Evolutionary conservation across 2,797 vertebrate species (phyloP).

Genomic region (Cuniculus paca): DNA sequence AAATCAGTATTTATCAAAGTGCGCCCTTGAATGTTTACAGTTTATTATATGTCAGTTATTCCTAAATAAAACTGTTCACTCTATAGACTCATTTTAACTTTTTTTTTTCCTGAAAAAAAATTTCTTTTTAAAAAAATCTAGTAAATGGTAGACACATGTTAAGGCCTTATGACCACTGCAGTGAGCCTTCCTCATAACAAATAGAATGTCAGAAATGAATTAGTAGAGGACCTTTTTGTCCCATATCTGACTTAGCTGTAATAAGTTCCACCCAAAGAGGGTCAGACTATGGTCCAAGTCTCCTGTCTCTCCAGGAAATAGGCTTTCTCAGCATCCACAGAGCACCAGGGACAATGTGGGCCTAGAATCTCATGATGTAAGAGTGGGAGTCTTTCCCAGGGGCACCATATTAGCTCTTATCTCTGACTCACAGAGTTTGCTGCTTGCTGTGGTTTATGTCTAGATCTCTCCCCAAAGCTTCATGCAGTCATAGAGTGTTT

Average conservation of each 20-base stretch:
- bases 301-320: no score
- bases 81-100: background rate
- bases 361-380: background rate
- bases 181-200: background rate
- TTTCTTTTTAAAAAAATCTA: background rate
- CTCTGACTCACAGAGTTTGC: background rate
- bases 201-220: background rate
- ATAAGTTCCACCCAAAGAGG: background rate
- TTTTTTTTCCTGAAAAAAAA: background rate
- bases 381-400: background rate
- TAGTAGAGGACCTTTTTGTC: background rate
- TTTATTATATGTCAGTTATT: background rate
- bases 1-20: background rate
- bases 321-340: background rate
- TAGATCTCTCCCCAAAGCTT: background rate
- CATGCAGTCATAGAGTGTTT: background rate
- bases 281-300: background rate
- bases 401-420: background rate
- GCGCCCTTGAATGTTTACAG: background rate
- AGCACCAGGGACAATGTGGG: no score
- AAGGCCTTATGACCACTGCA: background rate
- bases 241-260: background rate
- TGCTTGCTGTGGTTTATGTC: background rate
- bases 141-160: background rate
- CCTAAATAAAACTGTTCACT: background rate